Evolutionary conservation across 2,888 invertebrate species (phyloP), one percentile per base, ranked within the genome.

Genomic region (Drosophila anomalipes): DNA sequence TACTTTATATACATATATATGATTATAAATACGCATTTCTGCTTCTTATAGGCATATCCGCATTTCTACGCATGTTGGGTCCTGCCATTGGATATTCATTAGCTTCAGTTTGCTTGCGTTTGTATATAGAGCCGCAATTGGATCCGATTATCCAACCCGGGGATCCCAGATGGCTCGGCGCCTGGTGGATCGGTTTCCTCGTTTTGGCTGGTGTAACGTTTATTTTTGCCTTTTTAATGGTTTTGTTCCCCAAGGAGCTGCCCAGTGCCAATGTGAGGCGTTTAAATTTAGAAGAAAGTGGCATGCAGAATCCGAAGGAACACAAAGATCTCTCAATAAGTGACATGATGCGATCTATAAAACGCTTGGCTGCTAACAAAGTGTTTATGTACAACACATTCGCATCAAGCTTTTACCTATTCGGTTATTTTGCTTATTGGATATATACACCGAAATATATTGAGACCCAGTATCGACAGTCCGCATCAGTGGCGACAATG

Each of bases 391-490:
- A 95, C 89, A 96, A 97, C 90, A 96, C 96, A 66, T 92, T 96
- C 1, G 95, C 96, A 0, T 95, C 96, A 14, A 95, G 96, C 1
- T 96, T 96, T 74, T 96, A 96, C 83, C 94, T 96, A 67, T 94
- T 96, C 81, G 96, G 96, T 0, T 96, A 95, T 90, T 94, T 95
- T 94, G 96, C 96, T 0, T 96, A 96, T 86, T 96, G 96, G 95
- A 96, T 97, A 56, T 97, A 96, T 88, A 95, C 97, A 89, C 96
- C 97, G 0, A 97, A 97, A 91, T 97, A 97, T 86, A 96, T 97
- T 70, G 97, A 97, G 93, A 96, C 96, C 0, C 96, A 97, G 92
- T 97, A 96, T 92, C 95, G 95, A 67, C 95, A 96, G 81, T 96
- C 96, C 0, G 96, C 97, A 0, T 95, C 96, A 0, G 95, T 94